Conservation (phyloP, 2,113 vertebrate species). For the Tauraco erythrolophus region DNA sequence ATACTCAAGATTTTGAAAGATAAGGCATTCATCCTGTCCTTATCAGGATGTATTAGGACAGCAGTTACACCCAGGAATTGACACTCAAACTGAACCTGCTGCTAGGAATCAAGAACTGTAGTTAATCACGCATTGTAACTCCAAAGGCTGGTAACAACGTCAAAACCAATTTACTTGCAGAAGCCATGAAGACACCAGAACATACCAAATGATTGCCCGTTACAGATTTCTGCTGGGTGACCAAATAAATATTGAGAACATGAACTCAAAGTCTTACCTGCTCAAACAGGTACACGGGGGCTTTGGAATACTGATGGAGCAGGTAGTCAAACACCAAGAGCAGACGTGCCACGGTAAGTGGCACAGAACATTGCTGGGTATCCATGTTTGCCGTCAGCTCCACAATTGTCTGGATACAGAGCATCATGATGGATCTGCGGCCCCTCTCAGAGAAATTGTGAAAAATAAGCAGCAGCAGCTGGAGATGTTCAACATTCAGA, state of each 20-base stretch:
- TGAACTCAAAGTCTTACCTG: constrained; percentile 78
- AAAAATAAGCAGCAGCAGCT: constrained; percentile 96
- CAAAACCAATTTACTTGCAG: not conserved
- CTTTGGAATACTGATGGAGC: constrained; percentile 93
- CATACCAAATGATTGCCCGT: not conserved
- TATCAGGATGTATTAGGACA: not conserved
- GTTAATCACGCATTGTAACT: not conserved
- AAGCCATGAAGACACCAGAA: not conserved
- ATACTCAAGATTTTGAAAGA: not conserved
- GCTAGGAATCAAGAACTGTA: not conserved
- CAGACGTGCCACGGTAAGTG: constrained; percentile 88
- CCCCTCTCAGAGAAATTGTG: constrained; percentile 93
- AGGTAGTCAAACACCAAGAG: constrained; percentile 94
- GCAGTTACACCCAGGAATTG: not conserved
- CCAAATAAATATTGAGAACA: not conserved
- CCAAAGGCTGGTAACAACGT: not conserved
- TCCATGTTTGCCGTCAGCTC: constrained; percentile 87
- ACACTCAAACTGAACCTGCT: not conserved
- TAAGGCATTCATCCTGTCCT: not conserved
- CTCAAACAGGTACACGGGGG: constrained; percentile 92
- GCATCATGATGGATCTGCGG: constrained; percentile 82
- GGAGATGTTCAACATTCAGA: constrained; percentile 94
- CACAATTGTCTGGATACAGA: constrained; percentile 88
- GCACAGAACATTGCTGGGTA: constrained; percentile 86
- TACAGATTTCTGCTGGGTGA: not conserved